phyloP scores from a whole-genome alignment of 35 echinoderm and acorn worm genomes.

The Ophiothrix spiculata region DNA sequence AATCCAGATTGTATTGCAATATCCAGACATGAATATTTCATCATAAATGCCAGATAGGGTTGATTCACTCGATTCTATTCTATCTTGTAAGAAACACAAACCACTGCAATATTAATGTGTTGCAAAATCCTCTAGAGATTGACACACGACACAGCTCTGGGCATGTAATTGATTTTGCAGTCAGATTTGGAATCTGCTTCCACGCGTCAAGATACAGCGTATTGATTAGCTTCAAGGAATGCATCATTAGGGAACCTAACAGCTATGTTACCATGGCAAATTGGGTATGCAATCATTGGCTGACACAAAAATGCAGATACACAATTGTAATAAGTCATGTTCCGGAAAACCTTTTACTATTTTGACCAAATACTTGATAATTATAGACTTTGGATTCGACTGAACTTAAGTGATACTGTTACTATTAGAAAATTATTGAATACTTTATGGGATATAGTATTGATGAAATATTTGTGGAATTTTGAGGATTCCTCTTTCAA shows the following conservation, averaged over 20 bases:
- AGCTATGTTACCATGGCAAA: neutral
- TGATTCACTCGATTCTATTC: neutral
- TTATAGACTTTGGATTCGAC: no score
- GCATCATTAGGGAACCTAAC: neutral
- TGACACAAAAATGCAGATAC: no score
- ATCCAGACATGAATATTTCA: neutral
- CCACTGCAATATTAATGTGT: neutral
- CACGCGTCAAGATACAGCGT: slow-evolving; percentile 3
- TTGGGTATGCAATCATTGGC: no score
- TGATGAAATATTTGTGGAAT: no score
- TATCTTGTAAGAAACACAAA: neutral
- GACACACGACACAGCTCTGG: neutral
- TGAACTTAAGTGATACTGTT: no score
- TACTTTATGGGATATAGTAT: no score
- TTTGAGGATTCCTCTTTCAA: no score
- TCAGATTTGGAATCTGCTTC: slow-evolving; percentile 2
- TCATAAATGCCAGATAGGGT: neutral
- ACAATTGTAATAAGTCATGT: no score
- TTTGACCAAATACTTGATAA: no score
- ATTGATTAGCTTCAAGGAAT: neutral
- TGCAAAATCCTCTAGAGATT: neutral
- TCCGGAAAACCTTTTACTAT: no score
- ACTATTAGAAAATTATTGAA: no score
- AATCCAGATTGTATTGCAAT: neutral
- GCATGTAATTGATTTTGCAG: slow-evolving; percentile 4